Base-by-base conservation (phyloP, 2,797 vertebrate genomes). In the Rhynchotus rufescens region DNA sequence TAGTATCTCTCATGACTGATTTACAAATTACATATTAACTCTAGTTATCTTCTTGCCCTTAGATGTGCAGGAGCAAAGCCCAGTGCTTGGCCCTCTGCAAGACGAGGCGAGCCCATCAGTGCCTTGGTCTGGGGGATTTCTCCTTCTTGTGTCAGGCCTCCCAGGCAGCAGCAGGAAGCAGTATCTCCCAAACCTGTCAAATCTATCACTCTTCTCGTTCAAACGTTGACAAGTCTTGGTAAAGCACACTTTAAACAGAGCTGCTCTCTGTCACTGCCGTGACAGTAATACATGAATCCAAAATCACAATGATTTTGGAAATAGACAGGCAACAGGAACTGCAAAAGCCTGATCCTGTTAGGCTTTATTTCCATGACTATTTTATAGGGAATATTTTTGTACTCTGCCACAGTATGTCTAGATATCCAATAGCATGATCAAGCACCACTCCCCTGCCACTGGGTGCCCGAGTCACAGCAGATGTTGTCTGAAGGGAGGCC, bases 241-340 rank as follows among this genome's bases (percentile, higher is more conserved):
- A 89, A 93, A 86, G 91, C 17, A 1, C 59, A 15, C 89, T 88
- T 89, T 68, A 84, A 96, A 92, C 61, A 90, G 91, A 89, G 89
- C 86, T 95, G 91, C 93, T 96, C 89, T 94, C 92, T 94, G 93
- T 96, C 93, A 92, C 86, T 92, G 84, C 79, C 71, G 30, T 91
- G 93, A 84, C 89, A 94, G 72, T 81, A 95, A 88, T 45, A 91
- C 85, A 92, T 57, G 89, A 92, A 86, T 86, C 84, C 76, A 91
- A 94, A 88, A 90, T 92, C 88, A 86, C 79, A 91, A 12, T 84
- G 88, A 88, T 94, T 94, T 93, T 92, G 77, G 88, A 86, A 95
- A 77, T 49, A 93, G 87, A 76, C 83, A 88, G 75, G 80, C 88
- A 90, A 82, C 51, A 51, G 30, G 86, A 78, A 12, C 72, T 83